Evolutionary conservation across 2,888 invertebrate species (phyloP), one percentile per base, ranked within the genome.

Genomic region (Lydus trimaculatus): DNA sequence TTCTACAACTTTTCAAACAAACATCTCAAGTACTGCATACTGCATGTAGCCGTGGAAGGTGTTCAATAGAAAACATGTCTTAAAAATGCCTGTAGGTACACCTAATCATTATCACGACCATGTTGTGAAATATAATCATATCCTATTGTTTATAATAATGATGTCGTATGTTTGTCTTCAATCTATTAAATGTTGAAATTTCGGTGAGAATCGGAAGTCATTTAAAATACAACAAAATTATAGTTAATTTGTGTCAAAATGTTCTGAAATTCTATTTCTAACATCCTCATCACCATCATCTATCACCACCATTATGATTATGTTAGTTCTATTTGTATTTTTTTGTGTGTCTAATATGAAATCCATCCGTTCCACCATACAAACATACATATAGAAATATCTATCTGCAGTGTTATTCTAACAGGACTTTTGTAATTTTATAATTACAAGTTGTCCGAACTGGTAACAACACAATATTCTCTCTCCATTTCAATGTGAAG

Each of bases 401-500:
- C 31, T n/a, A 58, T 60, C 23, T 25, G 36, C 31, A 58, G 62
- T 69, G 65, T 64, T 61, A 65, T 69, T 69, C 65, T 69, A 69
- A 69, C 69, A 69, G 69, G 69, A 69, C 58, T 63, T n/a, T 69
- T 52, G 63, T 69, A 69, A 69, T 69, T 69, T 69, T 69, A 69
- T 69, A 69, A 69, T 69, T 69, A 65, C 69, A 65, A 36, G 65
- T 69, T 69, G 69, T 69, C 69, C 63, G 31, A 65, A 65, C 65
- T 69, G 63, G 69, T 65, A 69, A 69, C 65, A 69, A 69, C 48
- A 48, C 48, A 48, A 48, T 48, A 48, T 20, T 48, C 48, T 20
- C 8, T 48, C 20, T 17, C 11, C 8, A 5, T 48, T 20, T 8
- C 20, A n/a, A 20, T 9, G 20, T 20, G 48, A 48, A 48, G 48